These are phyloP conservation scores for Papilio demoleus DNA, from an alignment of 2,888 invertebrate species.

Conservation along the genomic window DNA sequence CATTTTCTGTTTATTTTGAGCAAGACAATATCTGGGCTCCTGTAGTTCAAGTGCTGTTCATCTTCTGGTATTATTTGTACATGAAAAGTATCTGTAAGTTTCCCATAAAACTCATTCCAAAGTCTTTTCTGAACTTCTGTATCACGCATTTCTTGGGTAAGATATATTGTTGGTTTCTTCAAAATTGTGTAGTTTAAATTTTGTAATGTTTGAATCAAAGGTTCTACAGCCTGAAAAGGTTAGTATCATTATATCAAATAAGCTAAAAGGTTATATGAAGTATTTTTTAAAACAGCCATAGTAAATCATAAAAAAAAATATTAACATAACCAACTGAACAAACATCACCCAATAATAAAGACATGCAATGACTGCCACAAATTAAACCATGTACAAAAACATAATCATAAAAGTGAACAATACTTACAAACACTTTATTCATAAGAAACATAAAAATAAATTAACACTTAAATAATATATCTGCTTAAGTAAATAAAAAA, in stretches of 20 bases:
- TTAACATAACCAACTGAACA: neutral
- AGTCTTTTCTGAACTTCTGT: slow-evolving; percentile 78
- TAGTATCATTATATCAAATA: slow-evolving; percentile 11
- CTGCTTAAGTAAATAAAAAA: neutral
- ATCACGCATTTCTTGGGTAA: slow-evolving; percentile 88
- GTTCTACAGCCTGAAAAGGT: slow-evolving; percentile 81
- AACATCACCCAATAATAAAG: neutral
- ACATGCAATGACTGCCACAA: slow-evolving; percentile 3
- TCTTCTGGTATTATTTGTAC: slow-evolving; percentile 80
- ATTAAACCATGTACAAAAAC: neutral
- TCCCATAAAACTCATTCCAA: slow-evolving; percentile 71
- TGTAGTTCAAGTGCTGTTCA: slow-evolving; percentile 85
- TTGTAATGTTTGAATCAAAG: slow-evolving; percentile 84
- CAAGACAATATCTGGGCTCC: slow-evolving; percentile 85
- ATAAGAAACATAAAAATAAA: neutral
- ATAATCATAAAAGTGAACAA: neutral
- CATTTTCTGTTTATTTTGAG: slow-evolving; percentile 73
- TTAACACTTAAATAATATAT: neutral
- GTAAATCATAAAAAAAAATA: neutral
- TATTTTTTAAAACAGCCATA: slow-evolving; percentile 1
- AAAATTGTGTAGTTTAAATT: slow-evolving; percentile 67
- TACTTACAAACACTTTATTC: neutral
- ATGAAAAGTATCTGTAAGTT: slow-evolving; percentile 60
- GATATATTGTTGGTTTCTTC: slow-evolving; percentile 81
- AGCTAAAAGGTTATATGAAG: neutral